Evolutionary conservation across 2,888 invertebrate species (phyloP), one percentile per base, ranked within the genome.

Genomic region (Ypsolopha sequella): DNA sequence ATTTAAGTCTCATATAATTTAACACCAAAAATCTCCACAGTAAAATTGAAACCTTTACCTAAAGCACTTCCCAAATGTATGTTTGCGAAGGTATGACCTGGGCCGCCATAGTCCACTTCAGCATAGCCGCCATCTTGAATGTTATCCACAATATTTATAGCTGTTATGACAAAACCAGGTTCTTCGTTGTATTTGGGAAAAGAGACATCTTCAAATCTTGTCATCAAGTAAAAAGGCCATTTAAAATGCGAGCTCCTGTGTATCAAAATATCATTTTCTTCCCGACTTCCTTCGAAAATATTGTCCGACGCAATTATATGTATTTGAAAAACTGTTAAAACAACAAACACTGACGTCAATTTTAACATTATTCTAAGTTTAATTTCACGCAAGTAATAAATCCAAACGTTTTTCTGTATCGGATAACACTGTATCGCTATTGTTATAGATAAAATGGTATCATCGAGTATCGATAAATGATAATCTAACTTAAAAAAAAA

Each of bases 11-110:
- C 33, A n/a, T 48, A 10, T 38, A 13, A 35, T 55, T 61, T 56
- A 2, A 61, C 24, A 13, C 72, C 72, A 54, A 66, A 70, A 41
- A 72, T 66, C 53, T 67, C 62, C 11, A 70, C 52, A 11, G 66
- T 68, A 52, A 64, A 72, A 57, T 69, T 69, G 48, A 62, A 68
- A 6, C 69, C 69, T n/a, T 59, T 49, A 58, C 68, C 68, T 8
- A 66, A 44, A 1, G 62, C 61, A 52, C 70, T 70, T 50, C 65
- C 58, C 43, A 73, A 54, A 55, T 68, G 68, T 7, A 71, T 56
- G 52, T 69, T 68, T 0, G 58, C 65, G 51, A 59, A 69, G 1
- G 59, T 62, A 33, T 60, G 55, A 9, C 70, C 69, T 2, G 67
- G 54, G 2, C 72, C 72, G 10, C 70, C 72, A 47, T 62, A 68